phyloP scores from a whole-genome alignment of 2,888 invertebrate genomes.

The Dynastes maya region DNA sequence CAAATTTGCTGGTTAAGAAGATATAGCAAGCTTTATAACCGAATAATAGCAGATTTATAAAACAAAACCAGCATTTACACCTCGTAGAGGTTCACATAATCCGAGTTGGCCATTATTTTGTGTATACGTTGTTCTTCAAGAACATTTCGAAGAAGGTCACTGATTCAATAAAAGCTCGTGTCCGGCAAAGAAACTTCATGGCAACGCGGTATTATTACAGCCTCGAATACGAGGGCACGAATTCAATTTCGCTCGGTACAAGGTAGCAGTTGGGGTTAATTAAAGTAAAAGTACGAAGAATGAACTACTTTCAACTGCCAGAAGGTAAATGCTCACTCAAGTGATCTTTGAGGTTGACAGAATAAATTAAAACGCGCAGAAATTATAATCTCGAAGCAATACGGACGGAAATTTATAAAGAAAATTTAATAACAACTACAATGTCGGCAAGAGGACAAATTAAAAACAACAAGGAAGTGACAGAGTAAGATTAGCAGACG shows the following conservation, averaged over 20 bases:
- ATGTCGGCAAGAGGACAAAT: slow-evolving; percentile 8
- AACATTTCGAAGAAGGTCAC: too few species aligned
- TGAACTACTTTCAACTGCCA: slow-evolving; percentile 15
- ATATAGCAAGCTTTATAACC: too few species aligned
- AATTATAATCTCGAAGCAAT: slow-evolving; percentile 34
- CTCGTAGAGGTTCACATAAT: too few species aligned
- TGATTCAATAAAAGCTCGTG: background rate
- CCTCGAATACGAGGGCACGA: background rate
- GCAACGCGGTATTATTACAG: background rate
- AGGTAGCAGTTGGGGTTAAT: slow-evolving; percentile 22
- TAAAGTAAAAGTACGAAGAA: slow-evolving; percentile 9
- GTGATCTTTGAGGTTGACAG: slow-evolving; percentile 30
- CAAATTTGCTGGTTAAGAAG: too few species aligned
- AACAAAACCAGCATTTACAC: too few species aligned
- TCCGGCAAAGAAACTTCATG: background rate
- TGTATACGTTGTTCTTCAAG: too few species aligned
- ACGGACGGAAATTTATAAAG: slow-evolving; percentile 18
- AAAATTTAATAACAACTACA: slow-evolving; percentile 38
- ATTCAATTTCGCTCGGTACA: slow-evolving; percentile 6
- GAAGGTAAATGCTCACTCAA: slow-evolving; percentile 3
- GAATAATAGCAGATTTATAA: too few species aligned
- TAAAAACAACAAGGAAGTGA: slow-evolving; percentile 28
- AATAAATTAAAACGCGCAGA: slow-evolving; percentile 29
- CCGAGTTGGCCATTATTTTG: too few species aligned
- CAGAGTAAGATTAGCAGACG: slow-evolving; percentile 13